Percentiles rank a stretch among this genome's conserved stretches.
These are phyloP conservation scores for Nothocercus julius DNA, from an alignment of 2,113 vertebrate species.

Conservation along the genomic window DNA sequence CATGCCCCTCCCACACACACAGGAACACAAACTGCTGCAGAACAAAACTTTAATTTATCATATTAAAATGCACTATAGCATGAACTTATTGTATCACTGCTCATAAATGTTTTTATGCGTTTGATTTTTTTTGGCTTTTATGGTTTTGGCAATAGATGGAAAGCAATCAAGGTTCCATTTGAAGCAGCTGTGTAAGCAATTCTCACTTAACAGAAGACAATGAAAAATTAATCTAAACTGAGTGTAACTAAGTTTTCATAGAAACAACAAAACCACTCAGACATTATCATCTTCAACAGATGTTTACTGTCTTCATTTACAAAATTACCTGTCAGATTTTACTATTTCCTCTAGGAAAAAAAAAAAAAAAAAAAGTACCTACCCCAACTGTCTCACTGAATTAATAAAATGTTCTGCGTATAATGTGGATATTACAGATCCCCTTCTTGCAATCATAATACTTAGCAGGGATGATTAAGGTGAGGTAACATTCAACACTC, in stretches of 20 bases:
- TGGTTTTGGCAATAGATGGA: conserved; percentile 51
- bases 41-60: conserved; percentile 26
- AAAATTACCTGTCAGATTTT: conserved; percentile 66
- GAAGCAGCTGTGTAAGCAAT: conserved; percentile 65
- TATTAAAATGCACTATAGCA: conserved; percentile 33
- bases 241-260: conserved; percentile 67
- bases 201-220: conserved; percentile 69
- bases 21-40: not conserved
- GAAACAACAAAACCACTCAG: conserved; percentile 69
- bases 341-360: conserved; percentile 2
- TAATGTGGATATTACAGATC: conserved; percentile 19
- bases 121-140: conserved; percentile 40
- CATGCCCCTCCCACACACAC: not conserved
- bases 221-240: conserved; percentile 74
- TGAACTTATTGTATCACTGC: not conserved
- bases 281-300: conserved; percentile 72
- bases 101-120: conserved; percentile 13
- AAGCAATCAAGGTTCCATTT: conserved; percentile 47
- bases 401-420: conserved; percentile 6
- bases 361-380: not conserved
- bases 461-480: not conserved
- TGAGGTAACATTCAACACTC: not conserved
- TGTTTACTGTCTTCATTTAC: conserved; percentile 73
- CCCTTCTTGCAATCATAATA: not conserved
- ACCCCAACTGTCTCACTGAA: not conserved